phyloP scores from a whole-genome alignment of 1,140 invertebrate species.

The Polypedilum pembai region DNA sequence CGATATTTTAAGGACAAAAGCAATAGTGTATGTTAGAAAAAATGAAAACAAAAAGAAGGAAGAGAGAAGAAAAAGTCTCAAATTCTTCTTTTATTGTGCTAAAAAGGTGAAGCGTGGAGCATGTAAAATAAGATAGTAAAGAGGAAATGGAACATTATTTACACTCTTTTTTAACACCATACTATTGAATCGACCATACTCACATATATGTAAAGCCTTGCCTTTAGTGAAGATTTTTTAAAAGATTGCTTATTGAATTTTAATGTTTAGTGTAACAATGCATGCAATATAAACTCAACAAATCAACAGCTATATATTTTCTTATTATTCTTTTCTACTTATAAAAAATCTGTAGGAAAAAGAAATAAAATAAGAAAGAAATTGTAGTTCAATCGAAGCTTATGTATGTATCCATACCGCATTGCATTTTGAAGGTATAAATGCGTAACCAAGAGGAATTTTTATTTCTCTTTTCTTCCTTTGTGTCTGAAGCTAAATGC shows the following conservation, averaged over 20 bases:
- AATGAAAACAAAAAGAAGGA: background rate
- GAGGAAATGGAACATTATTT: conserved; percentile 28
- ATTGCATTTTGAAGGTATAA: background rate
- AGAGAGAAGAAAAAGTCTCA: background rate
- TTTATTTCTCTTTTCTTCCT: background rate
- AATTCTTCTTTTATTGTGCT: conserved; percentile 14
- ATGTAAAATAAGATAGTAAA: conserved; percentile 14
- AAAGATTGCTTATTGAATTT: conserved; percentile 5
- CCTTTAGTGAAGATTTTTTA: background rate
- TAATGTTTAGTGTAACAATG: conserved; percentile 14
- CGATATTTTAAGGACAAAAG: background rate
- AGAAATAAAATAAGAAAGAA: background rate
- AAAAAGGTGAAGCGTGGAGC: conserved; percentile 7
- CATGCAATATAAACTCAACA: background rate
- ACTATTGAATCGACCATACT: background rate
- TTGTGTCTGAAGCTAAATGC: background rate
- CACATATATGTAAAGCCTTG: background rate
- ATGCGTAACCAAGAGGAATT: background rate
- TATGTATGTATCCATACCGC: background rate
- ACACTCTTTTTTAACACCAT: conserved; percentile 24
- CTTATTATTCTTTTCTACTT: background rate
- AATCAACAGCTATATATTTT: conserved; percentile 7
- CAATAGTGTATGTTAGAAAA: background rate
- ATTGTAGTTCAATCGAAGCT: no score
- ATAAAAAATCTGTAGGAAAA: background rate